phyloP scores from a whole-genome alignment of 2,113 vertebrate species.

The Madoqua kirkii region DNA sequence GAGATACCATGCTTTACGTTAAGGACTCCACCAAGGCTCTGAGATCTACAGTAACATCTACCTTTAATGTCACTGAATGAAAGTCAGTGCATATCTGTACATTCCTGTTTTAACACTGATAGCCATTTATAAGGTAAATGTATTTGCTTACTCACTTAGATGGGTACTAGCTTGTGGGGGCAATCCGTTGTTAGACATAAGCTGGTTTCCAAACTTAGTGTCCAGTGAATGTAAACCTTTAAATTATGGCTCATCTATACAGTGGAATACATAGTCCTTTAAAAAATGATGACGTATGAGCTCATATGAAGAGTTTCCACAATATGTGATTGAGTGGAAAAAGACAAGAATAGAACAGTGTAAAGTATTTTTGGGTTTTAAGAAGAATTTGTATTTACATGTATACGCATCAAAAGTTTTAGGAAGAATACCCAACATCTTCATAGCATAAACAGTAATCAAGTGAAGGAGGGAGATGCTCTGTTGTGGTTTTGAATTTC shows the following conservation, averaged over 20 bases:
- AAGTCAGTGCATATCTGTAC: background rate
- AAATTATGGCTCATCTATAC: background rate
- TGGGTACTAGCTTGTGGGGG: background rate
- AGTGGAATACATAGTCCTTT: background rate
- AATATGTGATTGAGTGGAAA: background rate
- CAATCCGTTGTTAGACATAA: background rate
- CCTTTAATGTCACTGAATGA: background rate
- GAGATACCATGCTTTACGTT: background rate
- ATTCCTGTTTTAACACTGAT: background rate
- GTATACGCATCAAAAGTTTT: background rate
- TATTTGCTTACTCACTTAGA: background rate
- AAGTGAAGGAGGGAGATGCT: background rate
- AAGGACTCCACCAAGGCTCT: background rate
- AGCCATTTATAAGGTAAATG: background rate
- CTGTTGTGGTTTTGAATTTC: background rate
- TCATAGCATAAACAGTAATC: background rate
- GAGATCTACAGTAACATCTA: background rate
- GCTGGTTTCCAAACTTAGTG: background rate
- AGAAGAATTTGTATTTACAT: background rate
- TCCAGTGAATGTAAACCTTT: background rate
- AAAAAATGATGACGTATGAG: background rate
- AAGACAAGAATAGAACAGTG: background rate
- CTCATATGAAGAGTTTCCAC: background rate
- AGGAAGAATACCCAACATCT: background rate
- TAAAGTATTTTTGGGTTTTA: background rate